Percentiles rank a stretch among this genome's conserved stretches.
Evolutionary conservation across 2,888 invertebrate species (phyloP).

Genomic region (Sphaerolaimus hirsutus): DNA sequence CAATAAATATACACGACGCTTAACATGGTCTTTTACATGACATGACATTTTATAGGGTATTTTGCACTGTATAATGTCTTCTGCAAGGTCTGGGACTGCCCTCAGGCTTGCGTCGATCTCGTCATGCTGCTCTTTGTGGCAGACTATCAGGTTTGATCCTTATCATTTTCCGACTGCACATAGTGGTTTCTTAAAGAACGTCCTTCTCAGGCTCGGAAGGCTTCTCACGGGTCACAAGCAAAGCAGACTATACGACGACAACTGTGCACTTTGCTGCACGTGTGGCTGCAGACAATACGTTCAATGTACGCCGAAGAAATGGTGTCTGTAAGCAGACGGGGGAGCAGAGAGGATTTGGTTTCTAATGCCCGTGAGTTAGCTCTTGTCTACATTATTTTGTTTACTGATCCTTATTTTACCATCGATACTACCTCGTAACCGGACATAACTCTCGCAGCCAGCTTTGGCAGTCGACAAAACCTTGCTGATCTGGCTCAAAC

Average conservation of each 20-base stretch:
- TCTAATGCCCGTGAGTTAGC: background rate
- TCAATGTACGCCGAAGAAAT: slow-evolving; percentile 1
- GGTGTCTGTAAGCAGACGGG: background rate
- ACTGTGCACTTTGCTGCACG: slow-evolving; percentile 5
- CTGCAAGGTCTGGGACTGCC: background rate
- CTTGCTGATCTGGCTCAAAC: too few species aligned
- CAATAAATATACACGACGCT: too few species aligned
- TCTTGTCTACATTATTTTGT: background rate
- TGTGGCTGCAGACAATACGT: slow-evolving; percentile 4
- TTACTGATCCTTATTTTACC: background rate
- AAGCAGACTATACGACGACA: slow-evolving; percentile 1
- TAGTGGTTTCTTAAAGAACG: too few species aligned
- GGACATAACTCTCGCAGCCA: too few species aligned
- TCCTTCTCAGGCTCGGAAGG: too few species aligned
- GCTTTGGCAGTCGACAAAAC: too few species aligned
- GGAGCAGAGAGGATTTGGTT: background rate
- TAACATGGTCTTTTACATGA: too few species aligned
- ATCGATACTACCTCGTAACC: too few species aligned
- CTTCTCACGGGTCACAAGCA: too few species aligned
- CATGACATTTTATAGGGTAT: too few species aligned
- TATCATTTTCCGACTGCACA: background rate
- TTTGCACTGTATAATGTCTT: too few species aligned
- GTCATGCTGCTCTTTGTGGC: slow-evolving; percentile 4
- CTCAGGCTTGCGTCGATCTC: slow-evolving; percentile 2
- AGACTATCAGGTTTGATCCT: slow-evolving; percentile 1